A percentile compares a stretch with the other conserved stretches of the same genome.
Evolutionary conservation across 1,140 invertebrate species (phyloP).

Genomic region (Apis laboriosa): DNA sequence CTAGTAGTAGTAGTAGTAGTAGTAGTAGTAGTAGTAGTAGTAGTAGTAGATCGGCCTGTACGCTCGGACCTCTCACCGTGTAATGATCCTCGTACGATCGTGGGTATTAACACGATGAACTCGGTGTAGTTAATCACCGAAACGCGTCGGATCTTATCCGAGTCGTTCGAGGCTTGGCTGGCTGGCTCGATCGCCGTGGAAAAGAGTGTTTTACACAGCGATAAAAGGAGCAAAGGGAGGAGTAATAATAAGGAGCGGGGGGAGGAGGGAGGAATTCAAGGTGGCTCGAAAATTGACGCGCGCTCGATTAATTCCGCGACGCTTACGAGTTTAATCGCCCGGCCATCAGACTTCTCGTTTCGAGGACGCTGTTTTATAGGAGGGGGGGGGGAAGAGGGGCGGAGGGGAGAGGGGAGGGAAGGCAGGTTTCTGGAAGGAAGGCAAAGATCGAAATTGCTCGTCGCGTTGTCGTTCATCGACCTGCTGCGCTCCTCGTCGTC

Average conservation of each 20-base stretch:
- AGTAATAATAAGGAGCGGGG: neutral
- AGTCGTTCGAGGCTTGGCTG: neutral
- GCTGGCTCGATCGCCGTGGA: neutral
- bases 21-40: too few relatives aligned
- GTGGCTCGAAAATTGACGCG: constrained; percentile 13
- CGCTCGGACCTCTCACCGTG: constrained; percentile 20
- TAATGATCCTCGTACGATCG: constrained; percentile 41
- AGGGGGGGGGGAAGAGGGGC: neutral
- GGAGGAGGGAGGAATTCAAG: neutral
- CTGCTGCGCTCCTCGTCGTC: neutral
- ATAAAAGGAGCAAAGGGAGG: too few relatives aligned
- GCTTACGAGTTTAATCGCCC: constrained; percentile 15
- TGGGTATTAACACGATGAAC: constrained; percentile 26
- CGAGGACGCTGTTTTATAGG: neutral
- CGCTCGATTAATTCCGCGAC: constrained; percentile 17
- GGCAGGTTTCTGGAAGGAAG: neutral
- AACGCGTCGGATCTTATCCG: constrained; percentile 29
- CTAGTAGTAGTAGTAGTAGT: neutral
- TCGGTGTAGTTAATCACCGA: constrained; percentile 20
- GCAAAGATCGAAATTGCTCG: neutral
- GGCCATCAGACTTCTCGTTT: neutral
- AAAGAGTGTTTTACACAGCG: neutral
- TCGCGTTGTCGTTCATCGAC: constrained; percentile 13
- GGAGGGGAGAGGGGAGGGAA: neutral
- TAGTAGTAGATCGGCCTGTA: neutral